Evolutionary conservation across 2,113 vertebrate genomes (phyloP).

Genomic region (Plotosus lineatus): DNA sequence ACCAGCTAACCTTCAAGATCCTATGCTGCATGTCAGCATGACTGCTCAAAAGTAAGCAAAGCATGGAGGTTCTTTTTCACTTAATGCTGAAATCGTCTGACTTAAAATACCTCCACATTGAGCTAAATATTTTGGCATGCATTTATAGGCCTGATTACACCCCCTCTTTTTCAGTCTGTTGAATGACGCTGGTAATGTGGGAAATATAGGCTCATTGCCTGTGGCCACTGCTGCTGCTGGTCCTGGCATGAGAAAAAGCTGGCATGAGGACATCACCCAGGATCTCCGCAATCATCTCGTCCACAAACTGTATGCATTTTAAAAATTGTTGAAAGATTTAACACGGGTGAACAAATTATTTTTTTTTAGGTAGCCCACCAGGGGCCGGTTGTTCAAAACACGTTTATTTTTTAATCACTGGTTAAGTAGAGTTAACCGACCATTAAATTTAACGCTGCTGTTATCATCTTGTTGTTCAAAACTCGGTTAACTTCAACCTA

Average conservation of each 20-base stretch:
- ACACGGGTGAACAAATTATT: not conserved
- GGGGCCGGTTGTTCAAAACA: too few species aligned
- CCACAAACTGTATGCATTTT: conserved; percentile 84
- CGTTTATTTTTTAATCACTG: too few species aligned
- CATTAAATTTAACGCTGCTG: too few species aligned
- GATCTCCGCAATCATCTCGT: conserved; percentile 94
- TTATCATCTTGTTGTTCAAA: too few species aligned
- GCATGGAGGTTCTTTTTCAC: not conserved
- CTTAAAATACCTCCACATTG: not conserved
- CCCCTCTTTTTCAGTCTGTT: conserved; percentile 70
- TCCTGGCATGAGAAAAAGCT: conserved; percentile 89
- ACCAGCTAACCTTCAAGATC: conserved; percentile 81
- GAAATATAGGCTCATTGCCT: conserved; percentile 85
- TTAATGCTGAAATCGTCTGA: not conserved
- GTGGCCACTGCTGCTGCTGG: conserved; percentile 85
- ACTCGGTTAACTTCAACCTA: too few species aligned
- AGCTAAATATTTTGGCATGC: not conserved
- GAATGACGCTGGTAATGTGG: conserved; percentile 78
- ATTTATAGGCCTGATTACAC: not conserved
- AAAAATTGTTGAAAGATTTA: not conserved
- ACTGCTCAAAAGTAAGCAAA: conserved; percentile 85
- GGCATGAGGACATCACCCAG: conserved; percentile 95
- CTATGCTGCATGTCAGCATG: conserved; percentile 91
- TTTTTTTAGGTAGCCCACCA: not conserved
- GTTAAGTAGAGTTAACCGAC: too few species aligned